phyloP scores from a whole-genome alignment of 2,113 vertebrate genomes.

The Rhodinocichla rosea region DNA sequence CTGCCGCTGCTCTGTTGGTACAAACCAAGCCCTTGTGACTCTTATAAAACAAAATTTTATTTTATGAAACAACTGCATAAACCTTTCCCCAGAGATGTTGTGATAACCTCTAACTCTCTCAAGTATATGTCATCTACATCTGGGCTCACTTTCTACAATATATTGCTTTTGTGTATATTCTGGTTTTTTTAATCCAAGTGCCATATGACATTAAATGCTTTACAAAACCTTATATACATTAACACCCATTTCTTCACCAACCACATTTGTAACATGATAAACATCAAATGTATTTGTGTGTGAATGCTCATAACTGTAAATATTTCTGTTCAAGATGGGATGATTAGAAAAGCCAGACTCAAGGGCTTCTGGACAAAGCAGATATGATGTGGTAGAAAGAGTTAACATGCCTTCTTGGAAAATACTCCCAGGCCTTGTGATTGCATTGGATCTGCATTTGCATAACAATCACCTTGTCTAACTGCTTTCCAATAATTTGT shows the following conservation, averaged over 20 bases:
- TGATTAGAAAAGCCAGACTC: neutral
- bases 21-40: neutral
- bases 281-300: neutral
- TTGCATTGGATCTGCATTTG: neutral
- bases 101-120: neutral
- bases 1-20: neutral
- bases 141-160: neutral
- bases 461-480: neutral
- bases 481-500: conserved; percentile 5
- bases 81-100: neutral
- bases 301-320: neutral
- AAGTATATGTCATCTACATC: neutral
- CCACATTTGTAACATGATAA: neutral
- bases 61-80: neutral
- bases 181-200: neutral
- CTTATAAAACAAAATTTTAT: neutral
- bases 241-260: neutral
- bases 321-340: neutral
- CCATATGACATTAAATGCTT: neutral
- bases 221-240: neutral
- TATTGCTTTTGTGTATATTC: neutral
- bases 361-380: neutral
- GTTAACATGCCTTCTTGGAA: neutral
- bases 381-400: neutral
- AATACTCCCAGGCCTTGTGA: neutral